These are phyloP conservation scores for Clusia tigrina DNA, from an alignment of 2,888 invertebrate species.

Conservation along the genomic window DNA sequence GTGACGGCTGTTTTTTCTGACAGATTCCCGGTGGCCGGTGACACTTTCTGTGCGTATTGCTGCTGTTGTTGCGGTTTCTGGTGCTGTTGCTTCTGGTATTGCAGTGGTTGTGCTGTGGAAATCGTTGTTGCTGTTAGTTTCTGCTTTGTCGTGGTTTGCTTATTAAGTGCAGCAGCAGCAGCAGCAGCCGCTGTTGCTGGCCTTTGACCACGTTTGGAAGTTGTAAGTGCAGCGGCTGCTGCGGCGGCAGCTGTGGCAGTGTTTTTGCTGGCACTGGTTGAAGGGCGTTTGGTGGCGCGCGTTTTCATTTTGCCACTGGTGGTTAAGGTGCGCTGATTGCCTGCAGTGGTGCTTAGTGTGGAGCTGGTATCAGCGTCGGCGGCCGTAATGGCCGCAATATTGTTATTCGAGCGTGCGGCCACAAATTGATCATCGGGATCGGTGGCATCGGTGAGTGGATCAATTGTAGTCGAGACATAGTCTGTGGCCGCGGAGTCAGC, in stretches of 20 bases:
- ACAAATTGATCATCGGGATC: conserved; percentile 59
- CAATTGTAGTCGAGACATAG: conserved; percentile 41
- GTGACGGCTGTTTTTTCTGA: conserved; percentile 32
- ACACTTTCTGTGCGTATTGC: conserved; percentile 32
- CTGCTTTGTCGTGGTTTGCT: conserved; percentile 46
- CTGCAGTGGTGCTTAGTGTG: conserved; percentile 42
- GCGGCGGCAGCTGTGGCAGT: too few relatives aligned
- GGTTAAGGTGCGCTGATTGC: conserved; percentile 57
- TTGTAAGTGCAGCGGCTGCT: conserved; percentile 28
- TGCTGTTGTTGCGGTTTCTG: conserved; percentile 31
- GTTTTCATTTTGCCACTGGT: conserved; percentile 56
- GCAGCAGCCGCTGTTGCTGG: conserved; percentile 43
- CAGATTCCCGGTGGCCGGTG: conserved; percentile 34
- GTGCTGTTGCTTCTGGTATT: conserved; percentile 29
- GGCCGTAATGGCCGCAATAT: conserved; percentile 57
- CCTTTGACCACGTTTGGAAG: conserved; percentile 48
- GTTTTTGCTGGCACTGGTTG: conserved; percentile 37
- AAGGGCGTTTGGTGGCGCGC: conserved; percentile 51
- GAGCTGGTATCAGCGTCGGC: conserved; percentile 45
- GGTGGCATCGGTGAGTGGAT: conserved; percentile 51
- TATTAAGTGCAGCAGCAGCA: conserved; percentile 43
- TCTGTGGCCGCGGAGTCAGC: conserved; percentile 7
- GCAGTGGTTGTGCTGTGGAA: conserved; percentile 31
- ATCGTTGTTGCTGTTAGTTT: conserved; percentile 38
- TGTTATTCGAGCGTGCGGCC: conserved; percentile 59